Evolutionary conservation across 92 coral and sea anemone species (phyloP), one percentile per base, ranked within the genome.

Genomic region (Umimayanthus kanabou): DNA sequence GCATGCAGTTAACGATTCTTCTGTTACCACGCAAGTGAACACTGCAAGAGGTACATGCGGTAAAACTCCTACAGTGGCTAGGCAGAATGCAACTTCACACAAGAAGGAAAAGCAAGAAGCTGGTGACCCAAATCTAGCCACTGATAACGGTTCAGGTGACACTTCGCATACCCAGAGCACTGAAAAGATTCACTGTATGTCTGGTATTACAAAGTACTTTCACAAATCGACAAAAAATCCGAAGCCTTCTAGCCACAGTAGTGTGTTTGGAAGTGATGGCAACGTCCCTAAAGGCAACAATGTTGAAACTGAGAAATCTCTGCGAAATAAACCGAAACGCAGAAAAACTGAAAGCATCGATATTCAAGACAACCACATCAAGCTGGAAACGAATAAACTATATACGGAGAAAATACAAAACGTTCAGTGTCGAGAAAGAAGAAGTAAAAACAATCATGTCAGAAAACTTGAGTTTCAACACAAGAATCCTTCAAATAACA

Each of bases 191-290:
- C 70, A 20, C 66, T 92, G 97, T 78, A 90, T 92, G n/a, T 90
- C 95, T 73, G 93, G 88, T 15, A 95, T 95, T 61, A 90, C 96
- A 30, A 93, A 85, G 89, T 95, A 89, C 80, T 95, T 91, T 64
- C 93, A 90, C 76, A 82, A 85, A 88, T 89, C 94, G 15, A 93
- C 80, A 50, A 74, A 81, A 50, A 67, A 77, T 23, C 64, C 79
- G 5, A 81, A 87, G 20, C 14, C 50, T 66, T 6, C 90, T 58
- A 53, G 29, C 6, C 70, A 57, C 26, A 37, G 58, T 9, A 15
- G 66, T 43, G 58, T 50, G 25, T 37, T 39, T 42, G 73, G 18
- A 40, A 11, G 23, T 8, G 66, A 70, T 80, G 58, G 20, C 47
- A 29, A 30, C 25, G 70, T 22, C 71, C 76, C 16, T 50, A 82